Evolutionary conservation across 1,140 invertebrate species (phyloP).

Genomic region (Ostrea denselamellosa): DNA sequence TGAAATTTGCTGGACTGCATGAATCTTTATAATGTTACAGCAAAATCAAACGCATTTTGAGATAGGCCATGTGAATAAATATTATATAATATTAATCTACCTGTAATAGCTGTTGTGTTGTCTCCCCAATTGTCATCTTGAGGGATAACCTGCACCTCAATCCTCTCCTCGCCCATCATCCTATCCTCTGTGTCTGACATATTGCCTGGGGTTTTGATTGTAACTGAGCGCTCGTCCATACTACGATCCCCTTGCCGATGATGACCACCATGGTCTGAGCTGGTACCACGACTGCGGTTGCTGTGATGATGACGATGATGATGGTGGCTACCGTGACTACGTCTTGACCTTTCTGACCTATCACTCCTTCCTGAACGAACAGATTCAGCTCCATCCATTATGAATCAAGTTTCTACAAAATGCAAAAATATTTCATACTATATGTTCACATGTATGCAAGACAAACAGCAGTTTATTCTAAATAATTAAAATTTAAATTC

Average conservation of each 20-base stretch:
- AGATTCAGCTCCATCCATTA: slow-evolving; percentile 76
- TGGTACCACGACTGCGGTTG: slow-evolving; percentile 60
- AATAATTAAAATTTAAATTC: not conserved
- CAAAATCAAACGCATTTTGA: too few relatives aligned
- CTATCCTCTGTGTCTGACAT: slow-evolving; percentile 69
- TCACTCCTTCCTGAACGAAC: slow-evolving; percentile 77
- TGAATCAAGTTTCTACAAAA: slow-evolving; percentile 24
- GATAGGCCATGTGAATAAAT: not conserved
- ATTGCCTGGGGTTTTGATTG: slow-evolving; percentile 74
- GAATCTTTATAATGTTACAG: too few relatives aligned
- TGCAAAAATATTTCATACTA: not conserved
- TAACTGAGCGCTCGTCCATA: slow-evolving; percentile 74
- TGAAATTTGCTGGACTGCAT: too few relatives aligned
- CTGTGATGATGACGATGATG: slow-evolving; percentile 63
- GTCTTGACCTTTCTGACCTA: slow-evolving; percentile 76
- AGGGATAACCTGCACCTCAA: slow-evolving; percentile 93
- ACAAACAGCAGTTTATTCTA: not conserved
- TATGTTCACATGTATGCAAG: not conserved
- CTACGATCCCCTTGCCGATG: slow-evolving; percentile 61
- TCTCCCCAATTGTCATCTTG: slow-evolving; percentile 98
- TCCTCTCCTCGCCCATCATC: slow-evolving; percentile 82
- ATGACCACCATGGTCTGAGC: slow-evolving; percentile 57
- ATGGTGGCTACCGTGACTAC: slow-evolving; percentile 71
- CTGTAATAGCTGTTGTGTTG: slow-evolving; percentile 96
- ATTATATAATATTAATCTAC: slow-evolving; percentile 16